These are phyloP conservation scores for Halcyon senegalensis DNA, from an alignment of 2,113 vertebrate species.

Conservation along the genomic window DNA sequence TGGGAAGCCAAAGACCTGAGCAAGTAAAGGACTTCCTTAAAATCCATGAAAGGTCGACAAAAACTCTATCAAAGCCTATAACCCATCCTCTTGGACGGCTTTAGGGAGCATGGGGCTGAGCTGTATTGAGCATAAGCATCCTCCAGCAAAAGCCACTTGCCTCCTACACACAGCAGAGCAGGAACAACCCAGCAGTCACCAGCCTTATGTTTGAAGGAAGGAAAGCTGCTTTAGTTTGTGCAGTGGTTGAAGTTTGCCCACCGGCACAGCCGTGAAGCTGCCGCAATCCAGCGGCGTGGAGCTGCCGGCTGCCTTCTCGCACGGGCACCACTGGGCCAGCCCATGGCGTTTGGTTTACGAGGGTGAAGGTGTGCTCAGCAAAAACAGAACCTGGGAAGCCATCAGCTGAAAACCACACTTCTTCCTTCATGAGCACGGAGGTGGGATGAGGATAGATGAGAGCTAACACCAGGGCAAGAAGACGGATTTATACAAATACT, in stretches of 20 bases:
- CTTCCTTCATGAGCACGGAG: not conserved
- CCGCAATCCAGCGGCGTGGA: rapidly evolving
- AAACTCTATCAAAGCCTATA: not conserved
- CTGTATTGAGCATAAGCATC: not conserved
- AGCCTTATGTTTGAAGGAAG: not conserved
- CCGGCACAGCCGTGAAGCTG: not conserved
- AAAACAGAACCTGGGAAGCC: not conserved
- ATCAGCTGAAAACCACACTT: not conserved
- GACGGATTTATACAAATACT: not conserved
- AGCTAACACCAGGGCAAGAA: not conserved
- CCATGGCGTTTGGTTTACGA: rapidly evolving
- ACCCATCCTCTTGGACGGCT: not conserved
- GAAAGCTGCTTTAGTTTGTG: not conserved
- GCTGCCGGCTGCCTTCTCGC: not conserved
- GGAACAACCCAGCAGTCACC: not conserved
- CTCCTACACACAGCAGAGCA: not conserved
- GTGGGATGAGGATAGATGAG: not conserved
- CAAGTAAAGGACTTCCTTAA: not conserved
- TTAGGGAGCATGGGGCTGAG: not conserved
- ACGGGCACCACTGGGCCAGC: rapidly evolving
- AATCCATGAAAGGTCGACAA: not conserved
- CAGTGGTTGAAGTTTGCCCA: not conserved
- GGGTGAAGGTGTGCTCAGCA: not conserved
- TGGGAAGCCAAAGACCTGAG: not conserved
- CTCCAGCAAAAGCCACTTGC: not conserved